Evolutionary conservation across 2,113 vertebrate genomes (phyloP), one percentile per base, ranked within the genome.

Genomic region (Hippocampus abdominalis): DNA sequence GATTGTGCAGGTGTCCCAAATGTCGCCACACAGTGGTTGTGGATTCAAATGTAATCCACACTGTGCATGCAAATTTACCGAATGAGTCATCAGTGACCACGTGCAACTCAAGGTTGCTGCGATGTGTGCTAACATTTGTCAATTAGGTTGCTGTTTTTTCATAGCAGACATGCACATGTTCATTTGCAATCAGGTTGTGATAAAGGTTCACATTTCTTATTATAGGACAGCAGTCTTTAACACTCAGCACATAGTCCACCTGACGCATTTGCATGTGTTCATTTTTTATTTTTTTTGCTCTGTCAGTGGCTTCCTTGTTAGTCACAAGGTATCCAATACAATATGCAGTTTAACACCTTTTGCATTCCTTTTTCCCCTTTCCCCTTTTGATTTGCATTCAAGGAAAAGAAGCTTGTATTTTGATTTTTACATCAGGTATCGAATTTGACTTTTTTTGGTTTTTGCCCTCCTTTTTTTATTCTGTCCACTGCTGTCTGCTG

Each of bases 381-480:
- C 29, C 48, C 66, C 85, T 86, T 91, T 92, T 93, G 91, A 90
- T 92, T 93, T 94, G 93, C 93, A 90, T 90, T 92, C 94, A 93
- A 95, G 94, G 94, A 95, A 94, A 92, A 94, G 94, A 91, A 95
- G 94, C 91, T 93, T 95, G 89, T 94, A 95, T 94, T 95, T 95
- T 94, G 94, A 95, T 94, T 95, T 95, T 94, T 95, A 95, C 91
- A 95, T 94, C 93, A 94, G 94, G 94, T 95, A 95, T 93, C 91
- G 92, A 80, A 89, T 74, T 81, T 75, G 78, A 78, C 77, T 87
- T 75, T 81, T 76, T 70, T 85, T 83, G 63, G 54, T 70, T 76
- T 36, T 40, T 74, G 66, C 42, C 57, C 57, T 63, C 56, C 57
- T 69, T 64, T 64, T 62, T 69, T 16, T 10, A 39, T 61, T 70